Evolutionary conservation across 2,797 vertebrate species (phyloP).

Genomic region (Mustela erminea): DNA sequence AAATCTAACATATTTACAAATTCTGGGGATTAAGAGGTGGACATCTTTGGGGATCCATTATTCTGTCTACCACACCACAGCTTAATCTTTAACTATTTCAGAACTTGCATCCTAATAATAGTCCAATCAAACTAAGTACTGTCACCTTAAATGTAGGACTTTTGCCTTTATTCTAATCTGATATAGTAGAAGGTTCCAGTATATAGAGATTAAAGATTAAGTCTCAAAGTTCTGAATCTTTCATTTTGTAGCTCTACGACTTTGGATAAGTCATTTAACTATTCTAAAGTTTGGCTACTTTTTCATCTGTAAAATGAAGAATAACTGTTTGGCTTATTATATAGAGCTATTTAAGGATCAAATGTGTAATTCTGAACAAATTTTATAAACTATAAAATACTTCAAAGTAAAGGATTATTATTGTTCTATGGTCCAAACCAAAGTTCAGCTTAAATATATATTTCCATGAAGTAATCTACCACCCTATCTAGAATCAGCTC

Average conservation of each 20-base stretch:
- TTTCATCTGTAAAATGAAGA: conserved; percentile 28
- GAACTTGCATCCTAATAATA: background rate
- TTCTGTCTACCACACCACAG: background rate
- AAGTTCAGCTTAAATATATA: background rate
- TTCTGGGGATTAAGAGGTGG: background rate
- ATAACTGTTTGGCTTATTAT: background rate
- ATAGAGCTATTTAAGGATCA: background rate
- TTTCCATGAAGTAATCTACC: background rate
- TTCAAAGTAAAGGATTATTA: background rate
- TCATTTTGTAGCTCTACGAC: background rate
- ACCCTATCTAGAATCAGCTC: background rate
- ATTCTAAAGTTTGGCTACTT: background rate
- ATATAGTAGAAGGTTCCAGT: background rate
- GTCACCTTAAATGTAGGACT: background rate
- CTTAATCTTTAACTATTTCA: background rate
- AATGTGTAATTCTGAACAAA: background rate
- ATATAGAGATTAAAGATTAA: background rate
- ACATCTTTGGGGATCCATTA: background rate
- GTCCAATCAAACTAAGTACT: conserved; percentile 2
- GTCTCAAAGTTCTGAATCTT: conserved; percentile 6
- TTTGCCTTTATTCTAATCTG: conserved; percentile 5
- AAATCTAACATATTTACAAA: background rate
- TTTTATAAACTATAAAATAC: conserved; percentile 3
- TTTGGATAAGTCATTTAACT: background rate
- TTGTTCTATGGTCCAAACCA: background rate